Evolutionary conservation across 2,797 vertebrate genomes (phyloP).

Genomic region (Lindbergichthys nudifrons): DNA sequence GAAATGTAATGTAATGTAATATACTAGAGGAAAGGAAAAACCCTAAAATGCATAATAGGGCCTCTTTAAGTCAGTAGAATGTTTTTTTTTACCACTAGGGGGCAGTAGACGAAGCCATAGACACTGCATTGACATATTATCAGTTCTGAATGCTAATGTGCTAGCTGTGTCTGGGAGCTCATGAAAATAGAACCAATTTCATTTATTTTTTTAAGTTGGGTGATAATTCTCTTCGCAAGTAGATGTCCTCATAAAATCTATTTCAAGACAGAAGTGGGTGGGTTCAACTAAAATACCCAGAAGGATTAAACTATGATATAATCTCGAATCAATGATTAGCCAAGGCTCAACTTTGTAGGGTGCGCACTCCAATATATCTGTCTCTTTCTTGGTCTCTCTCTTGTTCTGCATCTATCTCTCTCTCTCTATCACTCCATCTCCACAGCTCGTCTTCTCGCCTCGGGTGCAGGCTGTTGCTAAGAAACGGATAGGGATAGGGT

Average conservation of each 20-base stretch:
- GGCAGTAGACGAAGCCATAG: not conserved
- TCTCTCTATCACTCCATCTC: conserved; percentile 61
- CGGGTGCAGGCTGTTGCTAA: conserved; percentile 83
- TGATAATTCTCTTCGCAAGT: not conserved
- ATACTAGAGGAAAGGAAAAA: no score
- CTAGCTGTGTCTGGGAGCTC: not conserved
- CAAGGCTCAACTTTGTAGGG: conserved; percentile 56
- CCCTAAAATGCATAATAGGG: no score
- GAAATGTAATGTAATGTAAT: no score
- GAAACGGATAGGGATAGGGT: conserved; percentile 74
- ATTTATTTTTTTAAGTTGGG: not conserved
- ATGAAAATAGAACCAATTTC: not conserved
- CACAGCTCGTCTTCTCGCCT: conserved; percentile 63
- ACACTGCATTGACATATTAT: no score
- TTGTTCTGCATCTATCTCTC: conserved; percentile 39
- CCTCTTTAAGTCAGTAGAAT: no score
- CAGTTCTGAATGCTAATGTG: not conserved
- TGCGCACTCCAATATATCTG: conserved; percentile 24
- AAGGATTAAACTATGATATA: conserved; percentile 47
- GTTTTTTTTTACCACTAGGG: not conserved
- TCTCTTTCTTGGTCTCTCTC: conserved; percentile 36
- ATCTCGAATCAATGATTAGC: conserved; percentile 69
- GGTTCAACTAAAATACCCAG: conserved; percentile 39
- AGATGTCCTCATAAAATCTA: conserved; percentile 26
- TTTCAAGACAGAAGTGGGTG: conserved; percentile 28